Conservation (phyloP, 2,797 vertebrate species). For the Staurois parvus region DNA sequence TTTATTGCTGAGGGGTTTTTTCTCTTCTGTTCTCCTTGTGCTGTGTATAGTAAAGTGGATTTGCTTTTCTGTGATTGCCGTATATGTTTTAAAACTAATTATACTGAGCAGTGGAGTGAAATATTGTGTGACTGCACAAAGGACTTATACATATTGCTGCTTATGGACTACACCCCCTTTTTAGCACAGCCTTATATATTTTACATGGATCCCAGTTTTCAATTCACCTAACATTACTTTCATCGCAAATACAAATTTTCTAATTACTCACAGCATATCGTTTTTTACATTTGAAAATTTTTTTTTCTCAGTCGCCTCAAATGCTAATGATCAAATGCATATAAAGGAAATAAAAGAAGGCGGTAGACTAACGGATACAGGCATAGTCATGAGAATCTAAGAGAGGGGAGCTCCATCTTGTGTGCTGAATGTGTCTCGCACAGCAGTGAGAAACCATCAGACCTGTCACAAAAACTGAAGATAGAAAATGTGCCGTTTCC, state of each 20-base stretch:
- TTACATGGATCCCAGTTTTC: no score
- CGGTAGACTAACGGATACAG: slow-evolving; percentile 13
- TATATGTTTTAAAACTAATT: background rate
- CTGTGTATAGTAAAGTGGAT: background rate
- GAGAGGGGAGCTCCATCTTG: slow-evolving; percentile 51
- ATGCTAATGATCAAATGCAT: background rate
- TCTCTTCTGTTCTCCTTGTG: background rate
- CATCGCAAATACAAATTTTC: no score
- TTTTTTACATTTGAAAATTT: background rate
- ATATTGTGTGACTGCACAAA: background rate
- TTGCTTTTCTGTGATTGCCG: background rate
- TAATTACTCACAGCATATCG: no score
- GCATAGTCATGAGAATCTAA: background rate
- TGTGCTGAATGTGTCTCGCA: slow-evolving; percentile 45
- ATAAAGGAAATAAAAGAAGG: slow-evolving; percentile 11
- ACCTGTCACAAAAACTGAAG: slow-evolving; percentile 40
- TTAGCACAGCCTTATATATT: no score
- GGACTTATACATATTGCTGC: no score
- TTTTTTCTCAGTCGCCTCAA: background rate
- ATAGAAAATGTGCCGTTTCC: slow-evolving; percentile 55
- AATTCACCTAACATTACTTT: no score
- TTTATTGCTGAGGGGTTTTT: background rate
- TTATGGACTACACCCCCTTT: no score
- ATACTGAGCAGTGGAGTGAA: background rate
- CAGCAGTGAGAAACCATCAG: slow-evolving; percentile 39